Evolutionary conservation across 2,113 vertebrate species (phyloP).

Genomic region (Cyprinus carpio): DNA sequence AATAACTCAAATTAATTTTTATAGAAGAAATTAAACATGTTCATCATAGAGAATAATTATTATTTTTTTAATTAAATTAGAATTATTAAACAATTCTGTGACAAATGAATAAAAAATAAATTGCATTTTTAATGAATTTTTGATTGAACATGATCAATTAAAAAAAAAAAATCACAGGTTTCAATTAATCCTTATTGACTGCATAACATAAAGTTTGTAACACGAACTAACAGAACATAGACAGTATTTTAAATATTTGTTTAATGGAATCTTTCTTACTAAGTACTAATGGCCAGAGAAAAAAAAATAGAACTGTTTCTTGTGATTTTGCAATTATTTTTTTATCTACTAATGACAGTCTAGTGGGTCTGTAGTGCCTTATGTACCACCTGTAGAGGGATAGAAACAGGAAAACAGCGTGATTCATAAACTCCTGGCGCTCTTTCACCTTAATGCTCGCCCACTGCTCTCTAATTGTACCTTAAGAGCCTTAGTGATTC

Average conservation of each 20-base stretch:
- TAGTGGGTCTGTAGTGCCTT: background rate
- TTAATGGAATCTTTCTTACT: background rate
- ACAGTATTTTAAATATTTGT: background rate
- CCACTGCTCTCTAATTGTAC: constrained; percentile 16
- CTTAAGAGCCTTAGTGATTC: constrained; percentile 58
- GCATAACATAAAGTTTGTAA: background rate
- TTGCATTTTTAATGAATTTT: background rate
- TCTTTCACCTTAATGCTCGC: background rate
- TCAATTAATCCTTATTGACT: background rate
- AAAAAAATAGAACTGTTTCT: background rate
- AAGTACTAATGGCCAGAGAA: background rate
- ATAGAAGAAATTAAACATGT: background rate
- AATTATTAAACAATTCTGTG: background rate
- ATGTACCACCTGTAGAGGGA: background rate
- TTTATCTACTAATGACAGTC: background rate
- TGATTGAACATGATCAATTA: background rate
- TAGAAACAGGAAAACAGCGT: background rate
- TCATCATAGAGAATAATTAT: background rate
- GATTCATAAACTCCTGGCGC: background rate
- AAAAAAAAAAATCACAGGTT: background rate
- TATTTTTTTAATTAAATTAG: background rate
- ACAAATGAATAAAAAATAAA: background rate
- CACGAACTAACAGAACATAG: background rate
- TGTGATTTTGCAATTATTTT: background rate
- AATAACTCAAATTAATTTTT: background rate